phyloP scores from a whole-genome alignment of 53 echinoderm and acorn worm species.

The Astropecten irregularis region DNA sequence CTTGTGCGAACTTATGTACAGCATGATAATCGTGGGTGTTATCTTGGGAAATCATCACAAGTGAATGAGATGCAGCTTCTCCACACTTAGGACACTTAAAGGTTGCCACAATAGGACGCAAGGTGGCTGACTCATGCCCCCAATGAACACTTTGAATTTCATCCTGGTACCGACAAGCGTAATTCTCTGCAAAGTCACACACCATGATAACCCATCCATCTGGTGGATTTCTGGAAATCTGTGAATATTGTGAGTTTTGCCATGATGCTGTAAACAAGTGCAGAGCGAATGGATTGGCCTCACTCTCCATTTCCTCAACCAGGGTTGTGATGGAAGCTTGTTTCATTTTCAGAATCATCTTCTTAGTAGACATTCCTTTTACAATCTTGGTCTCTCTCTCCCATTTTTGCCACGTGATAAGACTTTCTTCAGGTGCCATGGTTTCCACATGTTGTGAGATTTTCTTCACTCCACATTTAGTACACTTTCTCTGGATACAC shows the following conservation, averaged over 20 bases:
- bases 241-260: constrained; percentile 34
- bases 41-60: constrained; percentile 46
- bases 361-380: neutral
- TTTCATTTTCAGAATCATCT: constrained; percentile 21
- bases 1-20: constrained; percentile 48
- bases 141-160: constrained; percentile 75
- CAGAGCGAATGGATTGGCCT: constrained; percentile 1
- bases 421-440: too few relatives aligned
- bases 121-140: constrained; percentile 65
- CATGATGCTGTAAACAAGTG: constrained; percentile 69
- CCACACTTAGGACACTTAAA: constrained; percentile 49
- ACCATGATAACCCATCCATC: constrained; percentile 39
- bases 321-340: neutral
- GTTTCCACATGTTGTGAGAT: too few relatives aligned
- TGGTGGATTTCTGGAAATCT: constrained; percentile 21
- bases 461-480: constrained; percentile 28
- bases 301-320: constrained; percentile 34
- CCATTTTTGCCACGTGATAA: neutral
- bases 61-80: constrained; percentile 17
- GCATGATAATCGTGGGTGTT: constrained; percentile 68
- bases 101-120: constrained; percentile 62
- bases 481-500: constrained; percentile 59
- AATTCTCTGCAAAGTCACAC: constrained; percentile 72
- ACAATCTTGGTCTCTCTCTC: neutral
- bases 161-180: constrained; percentile 53